A percentile compares a stretch with the other conserved stretches of the same genome.
These are phyloP conservation scores for Siniperca knerii DNA, from an alignment of 2,113 vertebrate genomes.

Conservation along the genomic window DNA sequence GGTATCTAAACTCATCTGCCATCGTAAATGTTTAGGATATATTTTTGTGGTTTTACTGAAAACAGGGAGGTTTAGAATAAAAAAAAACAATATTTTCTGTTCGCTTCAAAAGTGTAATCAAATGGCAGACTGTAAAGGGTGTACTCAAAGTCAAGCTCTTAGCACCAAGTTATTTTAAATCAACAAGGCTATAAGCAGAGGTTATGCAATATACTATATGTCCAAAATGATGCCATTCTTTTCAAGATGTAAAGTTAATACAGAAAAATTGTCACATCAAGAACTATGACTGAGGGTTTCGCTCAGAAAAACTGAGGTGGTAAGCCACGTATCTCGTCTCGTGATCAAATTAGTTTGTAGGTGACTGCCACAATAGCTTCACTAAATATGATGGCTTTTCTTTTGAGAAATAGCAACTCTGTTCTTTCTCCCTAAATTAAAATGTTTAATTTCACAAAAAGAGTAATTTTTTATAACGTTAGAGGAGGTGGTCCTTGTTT, in stretches of 20 bases:
- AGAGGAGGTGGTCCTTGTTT: neutral
- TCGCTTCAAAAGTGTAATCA: neutral
- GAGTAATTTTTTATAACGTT: neutral
- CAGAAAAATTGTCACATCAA: neutral
- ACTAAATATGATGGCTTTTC: neutral
- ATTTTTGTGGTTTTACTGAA: neutral
- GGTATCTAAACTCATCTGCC: conserved; percentile 6
- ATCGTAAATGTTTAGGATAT: neutral
- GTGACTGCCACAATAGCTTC: neutral
- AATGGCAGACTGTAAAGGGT: neutral
- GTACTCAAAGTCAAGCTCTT: neutral
- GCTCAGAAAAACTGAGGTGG: conserved; percentile 1
- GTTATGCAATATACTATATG: neutral
- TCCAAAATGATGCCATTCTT: neutral
- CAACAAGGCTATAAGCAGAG: neutral
- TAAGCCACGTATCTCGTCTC: neutral
- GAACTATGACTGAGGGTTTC: conserved; percentile 5
- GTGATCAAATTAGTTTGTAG: neutral
- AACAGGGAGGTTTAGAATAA: neutral
- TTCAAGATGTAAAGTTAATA: neutral
- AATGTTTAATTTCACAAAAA: conserved; percentile 1
- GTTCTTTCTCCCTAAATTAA: neutral
- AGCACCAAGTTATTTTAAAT: neutral
- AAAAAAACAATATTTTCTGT: neutral
- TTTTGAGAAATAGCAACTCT: conserved; percentile 1